Conservation (phyloP, 2,113 vertebrate species). For the Caracal caracal region DNA sequence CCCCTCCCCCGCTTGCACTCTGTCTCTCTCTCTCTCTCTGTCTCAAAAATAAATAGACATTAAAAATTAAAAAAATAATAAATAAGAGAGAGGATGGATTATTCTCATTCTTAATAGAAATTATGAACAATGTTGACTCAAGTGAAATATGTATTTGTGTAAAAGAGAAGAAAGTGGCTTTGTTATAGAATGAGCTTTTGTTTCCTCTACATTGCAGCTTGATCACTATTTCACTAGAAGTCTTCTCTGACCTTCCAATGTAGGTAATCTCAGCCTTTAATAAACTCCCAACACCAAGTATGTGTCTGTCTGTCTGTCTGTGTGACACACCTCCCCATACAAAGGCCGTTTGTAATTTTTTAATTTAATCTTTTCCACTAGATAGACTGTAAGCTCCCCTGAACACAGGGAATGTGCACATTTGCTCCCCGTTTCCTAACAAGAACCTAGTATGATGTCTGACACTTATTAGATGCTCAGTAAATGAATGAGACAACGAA, state of each 20-base stretch:
- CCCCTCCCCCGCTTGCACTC: no score
- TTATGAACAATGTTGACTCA: not conserved
- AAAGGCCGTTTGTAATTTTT: not conserved
- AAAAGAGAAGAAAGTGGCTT: not conserved
- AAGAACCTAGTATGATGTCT: not conserved
- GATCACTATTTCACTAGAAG: not conserved
- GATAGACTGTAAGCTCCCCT: not conserved
- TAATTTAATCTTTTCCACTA: not conserved
- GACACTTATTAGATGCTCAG: not conserved
- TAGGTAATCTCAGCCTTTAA: not conserved
- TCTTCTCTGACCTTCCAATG: not conserved
- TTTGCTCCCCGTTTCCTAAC: not conserved
- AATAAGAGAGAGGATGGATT: not conserved
- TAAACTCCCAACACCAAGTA: not conserved
- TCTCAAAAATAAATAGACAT: no score
- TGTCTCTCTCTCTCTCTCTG: no score
- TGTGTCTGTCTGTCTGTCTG: not conserved
- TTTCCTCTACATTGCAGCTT: not conserved
- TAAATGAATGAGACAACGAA: slow-evolving; percentile 22
- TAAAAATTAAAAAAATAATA: no score
- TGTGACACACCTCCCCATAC: not conserved
- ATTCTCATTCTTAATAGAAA: slow-evolving; percentile 31
- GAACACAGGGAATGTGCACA: not conserved
- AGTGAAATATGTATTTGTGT: slow-evolving; percentile 46
- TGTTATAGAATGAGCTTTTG: not conserved